Evolutionary conservation across 2,113 vertebrate species (phyloP).

Genomic region (Ciconia boyciana): DNA sequence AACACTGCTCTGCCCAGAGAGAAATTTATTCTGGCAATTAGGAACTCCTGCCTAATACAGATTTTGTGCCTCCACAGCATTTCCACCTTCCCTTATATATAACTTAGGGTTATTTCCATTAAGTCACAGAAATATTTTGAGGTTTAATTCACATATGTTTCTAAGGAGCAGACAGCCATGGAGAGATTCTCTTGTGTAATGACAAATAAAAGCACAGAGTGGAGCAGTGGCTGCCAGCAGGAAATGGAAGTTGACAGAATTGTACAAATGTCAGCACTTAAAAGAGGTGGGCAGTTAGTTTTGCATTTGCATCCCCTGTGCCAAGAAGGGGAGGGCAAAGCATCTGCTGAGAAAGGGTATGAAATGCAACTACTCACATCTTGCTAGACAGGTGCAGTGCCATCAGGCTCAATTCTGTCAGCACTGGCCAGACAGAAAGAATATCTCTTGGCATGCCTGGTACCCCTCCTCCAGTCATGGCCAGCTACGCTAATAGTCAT

Average conservation of each 20-base stretch:
- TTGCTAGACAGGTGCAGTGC: neutral
- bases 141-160: slow-evolving; percentile 7
- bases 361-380: neutral
- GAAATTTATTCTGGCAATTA: neutral
- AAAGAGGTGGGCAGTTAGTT: neutral
- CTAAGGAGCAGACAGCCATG: neutral
- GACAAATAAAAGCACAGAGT: neutral
- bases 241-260: slow-evolving; percentile 11
- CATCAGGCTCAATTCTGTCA: neutral
- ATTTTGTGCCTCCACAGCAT: neutral
- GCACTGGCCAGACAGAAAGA: neutral
- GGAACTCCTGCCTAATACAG: neutral
- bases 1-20: neutral
- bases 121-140: neutral
- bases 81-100: neutral
- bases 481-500: neutral
- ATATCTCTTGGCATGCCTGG: neutral
- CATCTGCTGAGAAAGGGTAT: neutral
- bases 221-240: neutral
- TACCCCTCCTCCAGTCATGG: neutral
- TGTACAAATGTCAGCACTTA: neutral
- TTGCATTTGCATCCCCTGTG: neutral
- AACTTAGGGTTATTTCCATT: neutral
- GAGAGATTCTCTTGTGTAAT: neutral
- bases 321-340: neutral